Conservation (phyloP, 2,113 vertebrate genomes). For the Anhinga anhinga region DNA sequence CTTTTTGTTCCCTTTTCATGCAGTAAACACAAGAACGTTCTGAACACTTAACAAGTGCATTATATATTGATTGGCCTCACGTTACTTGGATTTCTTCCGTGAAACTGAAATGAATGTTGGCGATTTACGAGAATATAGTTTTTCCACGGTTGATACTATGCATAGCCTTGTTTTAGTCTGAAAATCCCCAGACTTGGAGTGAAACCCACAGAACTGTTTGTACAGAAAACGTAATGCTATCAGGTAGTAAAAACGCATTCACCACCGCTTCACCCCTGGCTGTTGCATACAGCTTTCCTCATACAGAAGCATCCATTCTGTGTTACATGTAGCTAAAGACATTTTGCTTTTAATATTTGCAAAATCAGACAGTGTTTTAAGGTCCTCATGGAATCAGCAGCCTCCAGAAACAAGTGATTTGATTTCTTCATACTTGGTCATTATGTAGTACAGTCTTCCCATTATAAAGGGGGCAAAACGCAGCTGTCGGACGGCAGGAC, state of each 20-base stretch:
- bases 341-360: background rate
- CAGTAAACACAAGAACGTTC: background rate
- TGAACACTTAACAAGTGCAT: background rate
- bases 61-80: background rate
- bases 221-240: background rate
- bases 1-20: background rate
- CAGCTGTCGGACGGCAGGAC: background rate
- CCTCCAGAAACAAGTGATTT: background rate
- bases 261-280: background rate
- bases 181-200: background rate
- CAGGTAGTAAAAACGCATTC: background rate
- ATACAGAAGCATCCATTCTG: background rate
- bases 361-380: background rate
- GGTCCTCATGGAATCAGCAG: background rate
- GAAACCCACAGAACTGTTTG: background rate
- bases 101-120: background rate
- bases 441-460: rapidly evolving
- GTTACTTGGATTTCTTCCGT: background rate
- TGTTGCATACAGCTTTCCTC: background rate
- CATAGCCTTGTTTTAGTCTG: background rate
- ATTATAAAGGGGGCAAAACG: rapidly evolving
- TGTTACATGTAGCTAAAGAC: background rate
- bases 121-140: background rate
- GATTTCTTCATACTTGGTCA: background rate
- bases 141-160: background rate